phyloP scores from a whole-genome alignment of 2,888 invertebrate genomes.

The Operophtera brumata region DNA sequence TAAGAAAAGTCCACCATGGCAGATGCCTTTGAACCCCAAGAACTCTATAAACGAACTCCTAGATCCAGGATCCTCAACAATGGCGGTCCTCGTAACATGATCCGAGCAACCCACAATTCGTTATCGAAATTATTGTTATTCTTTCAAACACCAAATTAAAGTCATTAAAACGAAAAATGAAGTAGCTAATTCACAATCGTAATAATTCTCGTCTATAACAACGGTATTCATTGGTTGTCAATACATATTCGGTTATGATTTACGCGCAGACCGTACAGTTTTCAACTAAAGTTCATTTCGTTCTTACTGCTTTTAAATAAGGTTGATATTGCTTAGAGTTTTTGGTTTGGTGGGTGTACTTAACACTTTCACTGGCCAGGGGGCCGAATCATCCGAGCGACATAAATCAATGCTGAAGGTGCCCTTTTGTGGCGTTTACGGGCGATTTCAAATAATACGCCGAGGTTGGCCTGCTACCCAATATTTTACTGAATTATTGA shows the following conservation, averaged over 20 bases:
- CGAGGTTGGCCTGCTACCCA: slow-evolving; percentile 32
- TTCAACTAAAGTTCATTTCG: slow-evolving; percentile 1
- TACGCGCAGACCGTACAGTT: slow-evolving; percentile 47
- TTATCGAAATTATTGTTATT: too few relatives aligned
- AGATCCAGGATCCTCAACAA: too few relatives aligned
- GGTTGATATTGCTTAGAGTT: slow-evolving; percentile 10
- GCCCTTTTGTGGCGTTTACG: slow-evolving; percentile 57
- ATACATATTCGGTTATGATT: slow-evolving; percentile 69
- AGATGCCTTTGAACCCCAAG: too few relatives aligned
- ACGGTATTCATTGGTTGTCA: slow-evolving; percentile 73
- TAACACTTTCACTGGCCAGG: slow-evolving; percentile 66
- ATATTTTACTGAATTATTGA: slow-evolving; percentile 33
- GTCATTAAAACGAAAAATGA: slow-evolving; percentile 6
- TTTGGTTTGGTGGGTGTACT: slow-evolving; percentile 28
- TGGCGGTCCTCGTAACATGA: too few relatives aligned
- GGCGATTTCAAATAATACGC: slow-evolving; percentile 52
- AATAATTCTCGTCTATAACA: slow-evolving; percentile 57
- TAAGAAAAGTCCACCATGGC: too few relatives aligned
- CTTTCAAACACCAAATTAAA: not conserved
- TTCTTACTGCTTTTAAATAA: slow-evolving; percentile 19
- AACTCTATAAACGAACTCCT: too few relatives aligned
- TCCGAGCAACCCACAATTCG: too few relatives aligned
- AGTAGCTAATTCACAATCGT: slow-evolving; percentile 35
- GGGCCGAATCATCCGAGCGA: slow-evolving; percentile 44
- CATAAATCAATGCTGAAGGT: slow-evolving; percentile 69